Percentiles rank a stretch among this genome's conserved stretches.
These are phyloP conservation scores for Ptychadena robeensis DNA, from an alignment of 2,797 vertebrate species.

Conservation along the genomic window DNA sequence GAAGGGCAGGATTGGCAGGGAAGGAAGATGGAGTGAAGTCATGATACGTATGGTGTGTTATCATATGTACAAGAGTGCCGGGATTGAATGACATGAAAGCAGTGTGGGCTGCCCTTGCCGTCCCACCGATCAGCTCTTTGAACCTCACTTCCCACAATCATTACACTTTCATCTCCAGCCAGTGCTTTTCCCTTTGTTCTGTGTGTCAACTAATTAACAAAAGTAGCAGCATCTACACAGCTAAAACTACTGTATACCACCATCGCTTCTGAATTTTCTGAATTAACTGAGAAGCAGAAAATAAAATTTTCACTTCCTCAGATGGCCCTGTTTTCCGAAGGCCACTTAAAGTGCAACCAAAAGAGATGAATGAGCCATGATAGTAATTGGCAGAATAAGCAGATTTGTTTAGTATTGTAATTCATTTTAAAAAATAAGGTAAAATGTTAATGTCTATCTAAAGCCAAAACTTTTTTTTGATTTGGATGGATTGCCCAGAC, in stretches of 20 bases:
- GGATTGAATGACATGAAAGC: slow-evolving; percentile 32
- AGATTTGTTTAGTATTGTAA: too few relatives aligned
- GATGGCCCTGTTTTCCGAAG: background rate
- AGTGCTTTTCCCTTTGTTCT: slow-evolving; percentile 27
- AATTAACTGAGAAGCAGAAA: slow-evolving; percentile 12
- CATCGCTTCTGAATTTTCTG: background rate
- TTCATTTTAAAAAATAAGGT: too few relatives aligned
- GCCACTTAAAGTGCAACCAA: background rate
- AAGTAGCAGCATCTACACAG: background rate
- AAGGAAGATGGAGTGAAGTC: background rate
- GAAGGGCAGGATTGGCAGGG: background rate
- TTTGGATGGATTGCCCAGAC: too few relatives aligned
- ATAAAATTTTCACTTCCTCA: background rate
- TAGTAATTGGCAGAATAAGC: too few relatives aligned
- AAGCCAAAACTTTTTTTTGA: too few relatives aligned
- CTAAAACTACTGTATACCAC: slow-evolving; percentile 19
- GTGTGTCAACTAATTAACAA: slow-evolving; percentile 24
- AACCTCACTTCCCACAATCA: slow-evolving; percentile 14
- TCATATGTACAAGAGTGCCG: background rate
- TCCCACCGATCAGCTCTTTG: slow-evolving; percentile 18
- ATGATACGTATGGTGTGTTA: background rate
- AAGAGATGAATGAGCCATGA: too few relatives aligned
- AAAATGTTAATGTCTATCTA: too few relatives aligned
- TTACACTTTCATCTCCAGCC: slow-evolving; percentile 44
- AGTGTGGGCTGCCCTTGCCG: background rate